A percentile compares a stretch with the other conserved stretches of the same genome.
phyloP scores from a whole-genome alignment of 2,888 invertebrate species.

The Ametastegia equiseti region DNA sequence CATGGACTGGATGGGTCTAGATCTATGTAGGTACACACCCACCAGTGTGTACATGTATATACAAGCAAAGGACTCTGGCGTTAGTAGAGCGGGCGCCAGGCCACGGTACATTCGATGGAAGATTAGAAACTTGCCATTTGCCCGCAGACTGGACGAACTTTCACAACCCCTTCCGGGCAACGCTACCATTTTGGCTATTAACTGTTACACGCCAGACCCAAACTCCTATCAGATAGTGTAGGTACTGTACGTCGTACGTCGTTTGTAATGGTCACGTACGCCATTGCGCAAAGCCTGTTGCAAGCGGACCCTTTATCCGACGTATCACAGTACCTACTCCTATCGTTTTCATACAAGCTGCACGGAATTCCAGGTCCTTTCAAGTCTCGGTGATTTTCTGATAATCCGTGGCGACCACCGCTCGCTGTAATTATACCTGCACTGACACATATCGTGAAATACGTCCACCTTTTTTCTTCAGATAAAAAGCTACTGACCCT shows the following conservation, averaged over 20 bases:
- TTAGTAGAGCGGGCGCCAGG: neutral
- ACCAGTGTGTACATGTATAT: neutral
- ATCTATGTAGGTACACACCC: neutral
- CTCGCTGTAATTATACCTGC: neutral
- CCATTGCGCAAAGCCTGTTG: conserved; percentile 25
- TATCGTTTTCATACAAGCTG: conserved; percentile 27
- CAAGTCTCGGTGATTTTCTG: neutral
- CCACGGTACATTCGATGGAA: conserved; percentile 48
- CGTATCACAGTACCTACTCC: conserved; percentile 23
- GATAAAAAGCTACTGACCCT: neutral
- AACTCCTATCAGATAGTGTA: conserved; percentile 24
- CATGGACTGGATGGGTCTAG: neutral
- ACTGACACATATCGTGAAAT: neutral
- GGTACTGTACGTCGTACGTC: conserved; percentile 19
- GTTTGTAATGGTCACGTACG: conserved; percentile 26
- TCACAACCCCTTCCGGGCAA: conserved; percentile 44
- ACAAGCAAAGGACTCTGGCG: neutral
- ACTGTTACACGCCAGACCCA: conserved; percentile 40
- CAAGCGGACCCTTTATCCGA: conserved; percentile 26
- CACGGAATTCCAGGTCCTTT: neutral
- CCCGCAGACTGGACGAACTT: conserved; percentile 51
- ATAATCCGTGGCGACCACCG: neutral
- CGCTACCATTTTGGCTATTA: conserved; percentile 44
- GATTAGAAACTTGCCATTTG: conserved; percentile 54
- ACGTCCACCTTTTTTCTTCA: neutral